Conservation (phyloP, 2,888 invertebrate genomes). For the Emmelina monodactyla region DNA sequence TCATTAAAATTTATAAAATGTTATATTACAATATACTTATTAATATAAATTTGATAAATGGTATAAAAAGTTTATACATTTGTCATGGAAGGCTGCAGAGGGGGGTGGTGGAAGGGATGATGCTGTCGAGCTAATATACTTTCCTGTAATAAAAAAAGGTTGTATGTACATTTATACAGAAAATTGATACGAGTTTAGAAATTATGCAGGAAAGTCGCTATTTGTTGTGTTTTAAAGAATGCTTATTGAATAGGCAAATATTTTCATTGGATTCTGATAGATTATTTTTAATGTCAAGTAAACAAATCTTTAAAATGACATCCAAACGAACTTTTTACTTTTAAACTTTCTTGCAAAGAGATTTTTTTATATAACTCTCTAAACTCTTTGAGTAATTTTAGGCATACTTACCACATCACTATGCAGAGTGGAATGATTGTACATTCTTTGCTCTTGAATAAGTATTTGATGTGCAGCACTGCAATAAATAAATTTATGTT, state of each 20-base stretch:
- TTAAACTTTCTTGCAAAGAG: too few relatives aligned
- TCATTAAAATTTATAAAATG: too few relatives aligned
- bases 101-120: slow-evolving; percentile 56
- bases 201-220: not conserved
- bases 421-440: slow-evolving; percentile 24
- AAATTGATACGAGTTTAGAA: not conserved
- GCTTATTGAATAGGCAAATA: too few relatives aligned
- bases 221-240: too few relatives aligned
- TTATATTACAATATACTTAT: too few relatives aligned
- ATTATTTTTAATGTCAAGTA: too few relatives aligned
- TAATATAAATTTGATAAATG: too few relatives aligned
- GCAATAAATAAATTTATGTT: slow-evolving; percentile 18
- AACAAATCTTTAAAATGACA: too few relatives aligned
- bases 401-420: slow-evolving; percentile 45
- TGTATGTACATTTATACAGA: not conserved
- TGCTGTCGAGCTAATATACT: slow-evolving; percentile 43
- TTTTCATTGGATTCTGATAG: too few relatives aligned
- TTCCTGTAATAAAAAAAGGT: slow-evolving; percentile 31
- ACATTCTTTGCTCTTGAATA: slow-evolving; percentile 67
- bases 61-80: slow-evolving; percentile 29
- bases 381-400: too few relatives aligned
- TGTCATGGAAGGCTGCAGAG: slow-evolving; percentile 40
- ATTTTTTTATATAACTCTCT: too few relatives aligned
- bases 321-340: too few relatives aligned
- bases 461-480: slow-evolving; percentile 88